phyloP scores from a whole-genome alignment of 2,113 vertebrate species.

The Phaetusa simplex region DNA sequence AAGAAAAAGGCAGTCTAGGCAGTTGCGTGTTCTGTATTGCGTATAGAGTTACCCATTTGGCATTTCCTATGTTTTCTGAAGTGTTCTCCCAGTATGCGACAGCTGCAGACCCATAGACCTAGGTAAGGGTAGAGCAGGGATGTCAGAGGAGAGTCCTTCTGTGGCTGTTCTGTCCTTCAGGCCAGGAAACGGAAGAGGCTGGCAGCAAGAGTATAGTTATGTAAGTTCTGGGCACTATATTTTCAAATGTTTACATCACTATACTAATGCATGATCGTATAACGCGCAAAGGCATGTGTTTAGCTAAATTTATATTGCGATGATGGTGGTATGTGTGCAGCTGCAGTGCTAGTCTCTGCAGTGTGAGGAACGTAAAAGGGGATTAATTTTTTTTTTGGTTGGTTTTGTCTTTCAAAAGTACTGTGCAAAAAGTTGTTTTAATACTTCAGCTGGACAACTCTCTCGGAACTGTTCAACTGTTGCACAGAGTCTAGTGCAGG shows the following conservation, averaged over 20 bases:
- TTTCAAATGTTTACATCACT: background rate
- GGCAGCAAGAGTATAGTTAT: background rate
- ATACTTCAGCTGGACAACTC: background rate
- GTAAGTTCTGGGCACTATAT: rapidly evolving
- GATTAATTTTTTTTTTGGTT: background rate
- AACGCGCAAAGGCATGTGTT: rapidly evolving
- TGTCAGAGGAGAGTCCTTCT: background rate
- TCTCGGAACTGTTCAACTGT: background rate
- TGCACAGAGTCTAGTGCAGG: background rate
- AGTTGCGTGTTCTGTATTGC: background rate
- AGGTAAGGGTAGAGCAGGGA: background rate
- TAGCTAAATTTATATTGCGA: rapidly evolving
- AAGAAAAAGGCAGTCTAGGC: background rate
- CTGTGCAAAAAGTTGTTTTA: background rate
- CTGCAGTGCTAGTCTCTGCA: rapidly evolving
- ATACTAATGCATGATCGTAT: rapidly evolving
- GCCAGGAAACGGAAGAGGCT: background rate
- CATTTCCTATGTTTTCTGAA: background rate
- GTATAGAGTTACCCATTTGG: background rate
- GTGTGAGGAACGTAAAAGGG: background rate
- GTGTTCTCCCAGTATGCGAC: rapidly evolving
- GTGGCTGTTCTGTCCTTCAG: background rate
- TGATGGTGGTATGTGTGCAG: rapidly evolving
- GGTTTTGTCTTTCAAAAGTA: background rate
- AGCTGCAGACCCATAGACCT: background rate